These are phyloP conservation scores for Melanotaenia pygmaea DNA, from an alignment of 2,797 vertebrate species.

Conservation along the genomic window DNA sequence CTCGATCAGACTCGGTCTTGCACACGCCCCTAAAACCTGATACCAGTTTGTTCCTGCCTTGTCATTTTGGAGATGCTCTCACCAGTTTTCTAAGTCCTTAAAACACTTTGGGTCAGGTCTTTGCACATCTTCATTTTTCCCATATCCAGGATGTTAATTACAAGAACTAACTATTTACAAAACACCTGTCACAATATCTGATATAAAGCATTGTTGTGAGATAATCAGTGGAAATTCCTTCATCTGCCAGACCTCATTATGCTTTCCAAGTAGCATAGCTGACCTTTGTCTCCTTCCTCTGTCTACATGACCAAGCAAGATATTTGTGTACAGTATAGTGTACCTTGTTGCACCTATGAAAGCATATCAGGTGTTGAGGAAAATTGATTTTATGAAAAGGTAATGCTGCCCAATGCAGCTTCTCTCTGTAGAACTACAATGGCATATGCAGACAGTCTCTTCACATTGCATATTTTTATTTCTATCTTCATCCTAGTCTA, in stretches of 20 bases:
- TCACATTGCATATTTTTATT: slow-evolving; percentile 55
- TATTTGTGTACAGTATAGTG: slow-evolving; percentile 35
- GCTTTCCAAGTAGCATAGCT: slow-evolving; percentile 8
- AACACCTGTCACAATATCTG: not conserved
- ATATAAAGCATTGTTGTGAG: not conserved
- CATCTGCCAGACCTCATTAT: not conserved
- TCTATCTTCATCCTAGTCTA: slow-evolving; percentile 37
- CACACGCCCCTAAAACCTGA: not conserved
- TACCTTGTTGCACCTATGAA: slow-evolving; percentile 43
- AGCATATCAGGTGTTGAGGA: slow-evolving; percentile 51
- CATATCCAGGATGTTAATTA: not conserved
- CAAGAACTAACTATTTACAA: not conserved
- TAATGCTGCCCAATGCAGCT: slow-evolving; percentile 29
- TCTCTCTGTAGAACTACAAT: slow-evolving; percentile 29
- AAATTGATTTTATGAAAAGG: slow-evolving; percentile 65
- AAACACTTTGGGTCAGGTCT: not conserved
- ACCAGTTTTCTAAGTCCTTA: not conserved
- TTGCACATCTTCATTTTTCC: not conserved
- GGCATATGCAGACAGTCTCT: slow-evolving; percentile 58
- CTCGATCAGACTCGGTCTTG: not conserved
- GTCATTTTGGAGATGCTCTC: not conserved
- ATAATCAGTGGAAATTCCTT: not conserved
- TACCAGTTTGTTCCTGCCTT: not conserved
- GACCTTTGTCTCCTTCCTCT: slow-evolving; percentile 45
- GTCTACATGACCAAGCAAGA: slow-evolving; percentile 28